Base-by-base conservation (phyloP, 2,888 invertebrate genomes). In the Poecilobothrus nobilitatus region DNA sequence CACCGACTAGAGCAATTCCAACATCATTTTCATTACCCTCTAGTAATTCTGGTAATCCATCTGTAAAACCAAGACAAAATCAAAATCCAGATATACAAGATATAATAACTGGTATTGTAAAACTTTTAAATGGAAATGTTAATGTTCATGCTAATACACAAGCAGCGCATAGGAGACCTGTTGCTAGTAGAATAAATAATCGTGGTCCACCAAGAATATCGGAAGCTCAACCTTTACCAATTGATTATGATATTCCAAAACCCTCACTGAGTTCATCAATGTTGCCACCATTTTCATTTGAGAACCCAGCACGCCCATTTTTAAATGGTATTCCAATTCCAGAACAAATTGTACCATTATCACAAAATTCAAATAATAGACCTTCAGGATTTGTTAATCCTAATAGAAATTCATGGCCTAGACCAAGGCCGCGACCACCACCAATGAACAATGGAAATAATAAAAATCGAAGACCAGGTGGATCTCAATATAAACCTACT, bases 51-150 rank as follows among this genome's bases (percentile, higher is more conserved):
- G 70, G 70, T 73, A 27, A 27, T 27, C 27, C 27, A n/a, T 69
- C 73, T 70, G 75, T 53, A 2, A 77, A 76, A 74, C 76, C 78
- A 0, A 76, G 84, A 21, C 82, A 88, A 70, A 87, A 88, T 74
- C 85, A 86, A 6, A 88, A 87, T 78, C 88, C 89, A 62, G 94
- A 94, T 77, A 93, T 95, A 69, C 93, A 94, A 79, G 94, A 95
- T 76, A 94, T 95, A 41, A 92, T 95, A 53, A 92, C 92, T 2
- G 94, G 94, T 10, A 90, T 95, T 66, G 94, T 94, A 0, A 94
- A 94, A 78, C 80, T 95, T 15, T 82, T 95, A 1, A 94, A 95
- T 72, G 94, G 94, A 1, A 94, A 94, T 75, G 93, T 93, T 0
- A 93, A 93, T 75, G 91, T 93, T 0, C 91, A 89, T 78, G 90